phyloP scores from a whole-genome alignment of 1,140 invertebrate genomes.

The Zophobas atratus region DNA sequence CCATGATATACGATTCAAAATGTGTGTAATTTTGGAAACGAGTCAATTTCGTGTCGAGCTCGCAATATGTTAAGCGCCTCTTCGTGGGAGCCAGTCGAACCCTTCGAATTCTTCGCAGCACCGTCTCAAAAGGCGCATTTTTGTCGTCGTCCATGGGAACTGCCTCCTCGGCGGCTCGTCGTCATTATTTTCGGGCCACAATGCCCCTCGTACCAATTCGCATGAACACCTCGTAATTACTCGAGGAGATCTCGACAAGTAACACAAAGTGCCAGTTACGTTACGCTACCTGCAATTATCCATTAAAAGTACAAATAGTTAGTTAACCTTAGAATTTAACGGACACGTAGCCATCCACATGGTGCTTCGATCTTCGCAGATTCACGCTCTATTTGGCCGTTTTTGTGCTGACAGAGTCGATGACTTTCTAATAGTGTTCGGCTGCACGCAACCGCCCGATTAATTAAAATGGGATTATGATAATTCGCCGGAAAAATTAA shows the following conservation, averaged over 20 bases:
- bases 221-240: slow-evolving; percentile 35
- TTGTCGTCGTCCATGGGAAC: not conserved
- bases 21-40: no score
- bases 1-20: no score
- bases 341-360: slow-evolving; percentile 24
- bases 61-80: no score
- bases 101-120: no score
- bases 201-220: slow-evolving; percentile 17
- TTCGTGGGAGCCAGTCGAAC: no score
- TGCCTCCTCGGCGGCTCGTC: not conserved
- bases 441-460: slow-evolving; percentile 19
- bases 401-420: slow-evolving; percentile 22
- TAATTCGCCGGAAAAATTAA: slow-evolving; percentile 32
- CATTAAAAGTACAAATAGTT: slow-evolving; percentile 42
- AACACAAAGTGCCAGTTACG: slow-evolving; percentile 29
- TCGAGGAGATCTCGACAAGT: slow-evolving; percentile 20
- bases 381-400: slow-evolving; percentile 33
- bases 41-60: no score
- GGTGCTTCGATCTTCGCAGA: slow-evolving; percentile 12
- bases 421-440: slow-evolving; percentile 25
- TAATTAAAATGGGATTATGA: slow-evolving; percentile 39
- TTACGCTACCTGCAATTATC: slow-evolving; percentile 41
- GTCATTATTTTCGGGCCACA: slow-evolving; percentile 14
- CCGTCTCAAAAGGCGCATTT: no score
- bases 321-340: slow-evolving; percentile 39